Evolutionary conservation across 2,888 invertebrate genomes (phyloP), one percentile per base, ranked within the genome.

Genomic region (Andrena chrysosceles): DNA sequence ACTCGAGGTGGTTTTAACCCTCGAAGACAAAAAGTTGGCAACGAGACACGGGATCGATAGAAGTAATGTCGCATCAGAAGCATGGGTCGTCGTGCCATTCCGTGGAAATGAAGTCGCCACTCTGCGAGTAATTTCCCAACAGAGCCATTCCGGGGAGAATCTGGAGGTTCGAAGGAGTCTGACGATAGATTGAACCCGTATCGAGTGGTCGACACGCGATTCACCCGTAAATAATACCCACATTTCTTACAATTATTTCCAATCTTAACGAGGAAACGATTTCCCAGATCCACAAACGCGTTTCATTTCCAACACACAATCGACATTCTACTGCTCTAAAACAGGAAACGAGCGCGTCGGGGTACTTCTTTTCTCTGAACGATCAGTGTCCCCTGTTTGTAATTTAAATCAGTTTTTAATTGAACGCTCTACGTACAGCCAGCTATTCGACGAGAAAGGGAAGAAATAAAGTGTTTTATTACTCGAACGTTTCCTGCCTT

Each of bases 81-180:
- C 48, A 70, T 64, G 35, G 63, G 13, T 26, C 5, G 66, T 16
- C 49, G 52, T 52, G 67, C 49, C 48, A 29, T 68, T 69, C 66
- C 42, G 64, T 26, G 33, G 64, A 63, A 64, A 67, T 54, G 62
- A 69, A 60, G 31, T 62, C 23, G 52, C 35, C 60, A 16, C 62
- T 72, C 54, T 26, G 62, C 75, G 49, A 68, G 70, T 86, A 83
- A 86, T 86, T 86, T 86, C 85, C 86, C 86, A 81, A 33, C 73
- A 85, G 86, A 54, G 83, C 70, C 60, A 73, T 86, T 86, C 42
- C 54, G 49, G 35, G 29, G 6, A 26, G 64, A 81, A 54, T 60
- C 76, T 49, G 62, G 29, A 73, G 49, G 67, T 73, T 66, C 62
- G 35, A 16, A 10, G 16, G 29, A 48, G 23, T 42, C 29, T 49